phyloP scores from a whole-genome alignment of 2,113 vertebrate species.

The Pelecanoides urinatrix region DNA sequence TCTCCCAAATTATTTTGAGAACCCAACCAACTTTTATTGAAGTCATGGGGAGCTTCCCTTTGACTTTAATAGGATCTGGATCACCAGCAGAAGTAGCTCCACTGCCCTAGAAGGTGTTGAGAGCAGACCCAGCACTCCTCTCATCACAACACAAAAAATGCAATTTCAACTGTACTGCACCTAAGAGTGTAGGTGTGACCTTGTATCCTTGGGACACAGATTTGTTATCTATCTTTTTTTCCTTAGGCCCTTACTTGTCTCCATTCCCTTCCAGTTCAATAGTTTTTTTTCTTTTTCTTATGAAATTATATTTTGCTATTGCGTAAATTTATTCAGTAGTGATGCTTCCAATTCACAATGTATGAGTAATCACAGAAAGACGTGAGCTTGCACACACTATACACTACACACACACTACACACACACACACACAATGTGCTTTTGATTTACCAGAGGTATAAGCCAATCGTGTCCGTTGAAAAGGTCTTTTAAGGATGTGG shows the following conservation, averaged over 20 bases:
- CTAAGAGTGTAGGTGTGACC: neutral
- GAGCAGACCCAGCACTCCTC: neutral
- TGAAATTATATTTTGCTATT: slow-evolving; percentile 60
- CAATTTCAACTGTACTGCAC: neutral
- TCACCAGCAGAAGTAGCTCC: neutral
- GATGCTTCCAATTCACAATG: slow-evolving; percentile 52
- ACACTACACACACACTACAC: neutral
- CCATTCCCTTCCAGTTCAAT: slow-evolving; percentile 64
- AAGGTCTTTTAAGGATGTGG: neutral
- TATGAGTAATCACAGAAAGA: slow-evolving; percentile 26
- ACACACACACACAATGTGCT: neutral
- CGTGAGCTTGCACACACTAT: slow-evolving; percentile 20
- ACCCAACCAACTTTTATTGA: neutral
- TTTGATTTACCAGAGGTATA: slow-evolving; percentile 24
- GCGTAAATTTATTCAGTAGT: slow-evolving; percentile 42
- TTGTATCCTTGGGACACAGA: slow-evolving; percentile 37
- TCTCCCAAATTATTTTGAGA: neutral
- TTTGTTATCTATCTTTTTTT: neutral
- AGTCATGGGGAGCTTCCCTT: neutral
- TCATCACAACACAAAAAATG: slow-evolving; percentile 16
- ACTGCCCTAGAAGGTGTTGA: neutral
- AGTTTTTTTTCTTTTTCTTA: slow-evolving; percentile 31
- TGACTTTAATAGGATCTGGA: neutral
- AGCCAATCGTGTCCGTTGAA: neutral
- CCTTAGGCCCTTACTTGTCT: slow-evolving; percentile 45